A percentile compares a stretch with the other conserved stretches of the same genome.
Conservation (phyloP, 2,888 invertebrate genomes). For the Nomada fabriciana region DNA sequence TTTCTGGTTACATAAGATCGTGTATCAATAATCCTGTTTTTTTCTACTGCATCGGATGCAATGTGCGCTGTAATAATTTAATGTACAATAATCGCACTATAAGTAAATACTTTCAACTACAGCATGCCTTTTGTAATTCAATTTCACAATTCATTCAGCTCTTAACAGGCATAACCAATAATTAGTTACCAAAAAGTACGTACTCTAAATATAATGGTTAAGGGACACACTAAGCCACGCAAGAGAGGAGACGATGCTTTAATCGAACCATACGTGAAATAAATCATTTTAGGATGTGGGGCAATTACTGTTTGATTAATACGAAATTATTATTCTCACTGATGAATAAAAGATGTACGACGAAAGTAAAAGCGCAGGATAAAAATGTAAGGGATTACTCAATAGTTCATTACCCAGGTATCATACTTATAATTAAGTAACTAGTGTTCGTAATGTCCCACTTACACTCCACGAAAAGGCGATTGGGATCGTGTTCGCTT, state of each 20-base stretch:
- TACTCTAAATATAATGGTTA: not conserved
- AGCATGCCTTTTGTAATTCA: conserved; percentile 20
- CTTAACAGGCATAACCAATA: not conserved
- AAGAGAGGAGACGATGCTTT: too few relatives aligned
- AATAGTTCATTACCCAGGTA: not conserved
- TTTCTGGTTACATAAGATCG: too few relatives aligned
- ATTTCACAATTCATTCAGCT: not conserved
- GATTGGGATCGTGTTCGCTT: conserved; percentile 75
- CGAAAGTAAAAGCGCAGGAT: not conserved
- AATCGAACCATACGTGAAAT: too few relatives aligned
- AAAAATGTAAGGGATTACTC: too few relatives aligned
- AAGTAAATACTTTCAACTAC: conserved; percentile 4
- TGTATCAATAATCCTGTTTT: too few relatives aligned
- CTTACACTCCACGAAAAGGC: conserved; percentile 77
- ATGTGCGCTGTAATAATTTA: not conserved
- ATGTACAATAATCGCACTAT: not conserved
- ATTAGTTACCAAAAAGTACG: not conserved
- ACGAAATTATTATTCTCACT: not conserved
- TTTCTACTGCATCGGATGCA: not conserved
- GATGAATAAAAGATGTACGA: not conserved
- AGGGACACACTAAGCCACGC: not conserved
- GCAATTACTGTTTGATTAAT: too few relatives aligned
- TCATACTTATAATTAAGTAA: conserved; percentile 2
- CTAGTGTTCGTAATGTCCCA: conserved; percentile 44
- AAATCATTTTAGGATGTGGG: too few relatives aligned